Base-by-base conservation (phyloP, 2,113 vertebrate genomes). In the Trachemys scripta region DNA sequence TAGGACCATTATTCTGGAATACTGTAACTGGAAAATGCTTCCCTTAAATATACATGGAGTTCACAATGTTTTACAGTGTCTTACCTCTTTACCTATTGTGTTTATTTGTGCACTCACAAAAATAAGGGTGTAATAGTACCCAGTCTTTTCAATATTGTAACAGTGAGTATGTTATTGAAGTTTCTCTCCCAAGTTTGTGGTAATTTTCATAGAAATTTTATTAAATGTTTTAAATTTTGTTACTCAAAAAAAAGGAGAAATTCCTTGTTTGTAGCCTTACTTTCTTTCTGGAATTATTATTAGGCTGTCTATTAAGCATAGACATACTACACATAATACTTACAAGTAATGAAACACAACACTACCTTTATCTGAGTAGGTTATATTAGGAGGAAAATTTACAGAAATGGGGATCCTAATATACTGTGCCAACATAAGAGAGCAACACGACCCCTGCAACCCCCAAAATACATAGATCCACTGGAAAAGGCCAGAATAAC, bases 141-240 rank as follows among this genome's bases (percentile, higher is more conserved):
- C 1, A 0, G 0, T 59, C 31, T 57, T 80, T 56, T 42, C 88
- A 69, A 42, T 12, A 82, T 42, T 57, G 11, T 1, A 9, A 20
- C 45, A 69, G 57, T 29, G 57, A 29, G 13, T 17, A 49, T 20
- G 13, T 80, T 49, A 56, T 35, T 82, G 79, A 72, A 49, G 56
- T 85, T 80, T 85, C 24, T 82, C 87, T 50, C 17, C 4, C 35
- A 17, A 38, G 13, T 17, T 85, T 53, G 76, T 76, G 1, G 2
- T 51, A 14, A 56, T 84, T 78, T 47, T 1, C 0, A 57, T 8
- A 47, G 56, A 56, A 0, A 0, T 35, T 6, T 65, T 78, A 38
- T n/a, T 47, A 56, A 51, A 45, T 3, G 7, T 57, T 38, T 85
- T 69, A 42, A 14, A 12, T 47, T 76, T 22, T 85, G 9, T 13